Percentiles rank a stretch among this genome's conserved stretches.
Conservation (phyloP, 2,113 vertebrate species). For the Marmota flaviventris region DNA sequence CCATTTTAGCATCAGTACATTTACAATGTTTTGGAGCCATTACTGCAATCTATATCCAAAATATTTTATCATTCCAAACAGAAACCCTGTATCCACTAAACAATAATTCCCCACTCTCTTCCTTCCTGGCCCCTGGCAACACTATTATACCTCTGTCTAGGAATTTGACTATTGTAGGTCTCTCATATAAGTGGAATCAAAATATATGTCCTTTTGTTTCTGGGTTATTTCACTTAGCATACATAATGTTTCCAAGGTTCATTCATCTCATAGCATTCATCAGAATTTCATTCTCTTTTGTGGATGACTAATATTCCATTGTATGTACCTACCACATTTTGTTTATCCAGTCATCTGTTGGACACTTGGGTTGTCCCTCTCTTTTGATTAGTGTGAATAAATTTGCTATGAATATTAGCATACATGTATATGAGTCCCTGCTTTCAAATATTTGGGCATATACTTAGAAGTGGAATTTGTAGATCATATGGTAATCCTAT, state of each 20-base stretch:
- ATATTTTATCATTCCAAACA: background rate
- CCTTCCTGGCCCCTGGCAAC: background rate
- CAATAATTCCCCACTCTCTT: too few relatives aligned
- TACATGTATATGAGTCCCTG: background rate
- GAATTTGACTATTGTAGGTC: background rate
- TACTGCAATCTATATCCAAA: background rate
- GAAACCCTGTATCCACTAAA: background rate
- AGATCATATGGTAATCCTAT: background rate
- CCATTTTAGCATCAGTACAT: background rate
- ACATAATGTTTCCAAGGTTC: background rate
- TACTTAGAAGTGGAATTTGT: background rate
- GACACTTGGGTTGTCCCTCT: background rate
- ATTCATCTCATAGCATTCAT: background rate
- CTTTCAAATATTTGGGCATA: background rate
- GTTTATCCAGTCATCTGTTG: background rate
- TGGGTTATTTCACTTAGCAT: conserved; percentile 2
- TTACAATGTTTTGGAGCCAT: background rate
- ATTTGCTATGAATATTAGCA: background rate
- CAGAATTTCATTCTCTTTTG: background rate
- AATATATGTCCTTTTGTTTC: background rate
- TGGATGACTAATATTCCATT: background rate
- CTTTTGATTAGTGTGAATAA: background rate
- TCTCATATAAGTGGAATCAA: background rate
- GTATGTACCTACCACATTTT: background rate
- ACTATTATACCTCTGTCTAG: background rate